Conservation (phyloP, 2,113 vertebrate genomes). For the Microcebus ravelobensis region DNA sequence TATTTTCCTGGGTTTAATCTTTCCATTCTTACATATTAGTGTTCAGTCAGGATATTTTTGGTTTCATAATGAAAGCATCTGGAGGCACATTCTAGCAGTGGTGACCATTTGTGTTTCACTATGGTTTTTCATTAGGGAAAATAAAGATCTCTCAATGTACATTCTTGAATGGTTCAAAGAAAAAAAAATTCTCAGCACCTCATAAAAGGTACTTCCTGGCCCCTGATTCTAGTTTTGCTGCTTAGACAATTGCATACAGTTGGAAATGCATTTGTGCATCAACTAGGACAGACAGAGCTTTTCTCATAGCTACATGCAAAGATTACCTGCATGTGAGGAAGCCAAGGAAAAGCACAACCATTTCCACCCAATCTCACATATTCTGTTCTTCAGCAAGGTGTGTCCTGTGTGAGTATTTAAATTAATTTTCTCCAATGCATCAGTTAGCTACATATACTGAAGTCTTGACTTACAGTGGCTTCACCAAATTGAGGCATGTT, state of each 20-base stretch:
- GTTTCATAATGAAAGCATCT: not conserved
- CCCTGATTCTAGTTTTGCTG: not conserved
- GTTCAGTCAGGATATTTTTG: not conserved
- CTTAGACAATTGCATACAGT: not conserved
- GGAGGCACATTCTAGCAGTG: not conserved
- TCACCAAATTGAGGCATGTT: not conserved
- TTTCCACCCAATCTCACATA: not conserved
- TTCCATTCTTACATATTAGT: not conserved
- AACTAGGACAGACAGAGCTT: not conserved
- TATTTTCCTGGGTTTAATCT: conserved; percentile 35
- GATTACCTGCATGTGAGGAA: accelerated
- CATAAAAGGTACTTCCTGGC: accelerated
- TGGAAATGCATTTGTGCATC: not conserved
- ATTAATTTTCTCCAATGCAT: not conserved
- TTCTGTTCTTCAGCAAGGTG: not conserved
- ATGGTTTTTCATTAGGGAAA: not conserved
- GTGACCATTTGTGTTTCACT: not conserved
- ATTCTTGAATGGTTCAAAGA: not conserved
- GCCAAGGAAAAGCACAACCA: not conserved
- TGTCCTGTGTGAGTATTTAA: not conserved
- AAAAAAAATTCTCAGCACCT: not conserved
- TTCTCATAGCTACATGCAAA: not conserved
- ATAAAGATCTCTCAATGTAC: not conserved
- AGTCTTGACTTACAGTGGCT: not conserved
- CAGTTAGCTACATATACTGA: not conserved